Evolutionary conservation across 2,888 invertebrate species (phyloP).

Genomic region (Temnothorax unifasciatus): DNA sequence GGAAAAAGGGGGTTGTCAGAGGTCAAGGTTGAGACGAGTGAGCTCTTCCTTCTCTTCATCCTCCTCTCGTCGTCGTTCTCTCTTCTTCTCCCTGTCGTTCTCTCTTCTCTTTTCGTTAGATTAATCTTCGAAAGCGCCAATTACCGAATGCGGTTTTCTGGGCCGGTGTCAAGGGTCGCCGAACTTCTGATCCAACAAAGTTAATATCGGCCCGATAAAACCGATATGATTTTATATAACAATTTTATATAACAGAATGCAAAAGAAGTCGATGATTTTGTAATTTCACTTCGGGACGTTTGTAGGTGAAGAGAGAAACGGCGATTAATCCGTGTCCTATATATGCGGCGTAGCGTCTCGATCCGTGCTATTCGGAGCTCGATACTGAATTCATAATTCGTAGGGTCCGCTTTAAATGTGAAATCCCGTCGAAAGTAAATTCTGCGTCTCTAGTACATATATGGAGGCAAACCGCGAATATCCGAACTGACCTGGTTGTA

Average conservation of each 20-base stretch:
- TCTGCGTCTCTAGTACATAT: not conserved
- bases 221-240: not conserved
- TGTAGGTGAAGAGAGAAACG: not conserved
- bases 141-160: slow-evolving; percentile 27
- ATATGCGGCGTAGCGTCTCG: not conserved
- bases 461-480: not conserved
- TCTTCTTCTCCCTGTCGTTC: slow-evolving; percentile 40
- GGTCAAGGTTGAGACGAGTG: slow-evolving; percentile 77
- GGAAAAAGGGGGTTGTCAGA: slow-evolving; percentile 57
- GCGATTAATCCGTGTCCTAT: not conserved
- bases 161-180: slow-evolving; percentile 71
- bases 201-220: slow-evolving; percentile 5
- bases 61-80: slow-evolving; percentile 35
- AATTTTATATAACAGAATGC: not conserved
- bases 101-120: slow-evolving; percentile 22
- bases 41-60: slow-evolving; percentile 58
- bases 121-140: not conserved
- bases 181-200: slow-evolving; percentile 64
- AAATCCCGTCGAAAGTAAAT: not conserved
- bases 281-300: not conserved
- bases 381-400: slow-evolving; percentile 1
- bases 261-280: not conserved
- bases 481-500: not conserved
- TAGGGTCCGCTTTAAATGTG: not conserved
- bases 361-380: not conserved